Evolutionary conservation across 2,797 vertebrate species (phyloP), one percentile per base, ranked within the genome.

Genomic region (Perodicticus potto): DNA sequence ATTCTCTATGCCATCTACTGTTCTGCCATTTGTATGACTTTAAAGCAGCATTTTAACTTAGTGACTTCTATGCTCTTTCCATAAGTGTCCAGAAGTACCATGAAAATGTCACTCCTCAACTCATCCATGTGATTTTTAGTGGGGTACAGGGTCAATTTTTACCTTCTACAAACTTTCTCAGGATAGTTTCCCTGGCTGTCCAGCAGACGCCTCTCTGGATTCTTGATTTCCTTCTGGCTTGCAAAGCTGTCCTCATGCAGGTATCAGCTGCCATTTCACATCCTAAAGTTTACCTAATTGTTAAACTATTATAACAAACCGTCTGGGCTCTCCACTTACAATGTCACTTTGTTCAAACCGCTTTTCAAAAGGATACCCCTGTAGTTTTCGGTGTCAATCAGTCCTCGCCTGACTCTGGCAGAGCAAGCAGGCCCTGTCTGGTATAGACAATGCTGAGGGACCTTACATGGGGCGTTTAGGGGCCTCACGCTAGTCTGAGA

Each of bases 11-110:
- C 65, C 2, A 7, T 73, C 37, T 7, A 23, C 13, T 61, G 14
- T 73, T 70, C 37, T 59, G 55, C 23, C 20, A 69, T 9, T 57
- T 29, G 45, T 9, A 32, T 55, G 61, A 5, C 57, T 43, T 67
- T 61, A 23, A 91, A 86, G 6, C 1, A 53, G 70, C 61, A 32
- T 34, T 96, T 93, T 93, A 82, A 89, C 25, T 29, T 82, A 34
- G 37, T 10, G 53, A 74, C 2, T 13, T 45, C 73, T 55, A 70
- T 25, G 2, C 43, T 67, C 16, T 89, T 94, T 88, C 32, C 40
- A 55, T 10, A 91, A 45, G 8, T 78, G 9, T 27, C 29, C 27
- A 65, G 59, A 10, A 65, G 7, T 61, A 34, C 32, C 23, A 45
- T 25, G 9, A 84, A 67, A 49, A 40, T 19, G 69, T 70, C 32